A percentile compares a stretch with the other conserved stretches of the same genome.
These are phyloP conservation scores for Apostichopus parvimensis DNA, from an alignment of 35 echinoderm and acorn worm species.

Conservation along the genomic window DNA sequence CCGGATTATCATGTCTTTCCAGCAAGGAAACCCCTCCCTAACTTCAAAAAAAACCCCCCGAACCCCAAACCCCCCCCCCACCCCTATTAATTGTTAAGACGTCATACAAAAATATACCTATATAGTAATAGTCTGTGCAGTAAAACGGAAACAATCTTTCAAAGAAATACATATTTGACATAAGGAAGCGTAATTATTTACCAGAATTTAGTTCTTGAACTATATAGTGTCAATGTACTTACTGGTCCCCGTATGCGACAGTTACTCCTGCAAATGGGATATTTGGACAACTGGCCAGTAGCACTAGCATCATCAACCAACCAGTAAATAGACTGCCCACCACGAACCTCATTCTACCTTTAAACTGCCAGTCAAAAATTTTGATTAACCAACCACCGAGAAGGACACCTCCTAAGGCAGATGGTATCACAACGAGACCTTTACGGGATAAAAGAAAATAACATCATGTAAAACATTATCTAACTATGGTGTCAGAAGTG, in stretches of 20 bases:
- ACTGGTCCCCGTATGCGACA: conserved; percentile 78
- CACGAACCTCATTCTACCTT: conserved; percentile 71
- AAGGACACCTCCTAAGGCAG: conserved; percentile 72
- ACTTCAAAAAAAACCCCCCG: no score
- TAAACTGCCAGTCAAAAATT: conserved; percentile 71
- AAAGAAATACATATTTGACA: no score
- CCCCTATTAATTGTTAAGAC: no score
- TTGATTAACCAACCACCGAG: conserved; percentile 81
- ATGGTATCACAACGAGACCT: conserved; percentile 83
- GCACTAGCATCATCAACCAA: conserved; percentile 39
- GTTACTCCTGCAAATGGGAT: conserved; percentile 84
- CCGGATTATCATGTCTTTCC: no score
- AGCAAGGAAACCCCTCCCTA: no score
- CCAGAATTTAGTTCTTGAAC: no score
- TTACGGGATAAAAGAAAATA: neutral
- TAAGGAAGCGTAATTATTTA: no score
- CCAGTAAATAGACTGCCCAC: conserved; percentile 53
- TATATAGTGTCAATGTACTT: neutral
- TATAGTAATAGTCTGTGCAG: no score
- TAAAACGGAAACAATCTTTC: no score
- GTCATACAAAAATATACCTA: no score
- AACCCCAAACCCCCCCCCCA: no score
- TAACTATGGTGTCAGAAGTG: conserved; percentile 8
- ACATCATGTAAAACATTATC: neutral
- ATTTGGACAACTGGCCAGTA: conserved; percentile 72